A percentile compares a stretch with the other conserved stretches of the same genome.
Evolutionary conservation across 2,797 vertebrate genomes (phyloP).

Genomic region (Neomorphus geoffroyi): DNA sequence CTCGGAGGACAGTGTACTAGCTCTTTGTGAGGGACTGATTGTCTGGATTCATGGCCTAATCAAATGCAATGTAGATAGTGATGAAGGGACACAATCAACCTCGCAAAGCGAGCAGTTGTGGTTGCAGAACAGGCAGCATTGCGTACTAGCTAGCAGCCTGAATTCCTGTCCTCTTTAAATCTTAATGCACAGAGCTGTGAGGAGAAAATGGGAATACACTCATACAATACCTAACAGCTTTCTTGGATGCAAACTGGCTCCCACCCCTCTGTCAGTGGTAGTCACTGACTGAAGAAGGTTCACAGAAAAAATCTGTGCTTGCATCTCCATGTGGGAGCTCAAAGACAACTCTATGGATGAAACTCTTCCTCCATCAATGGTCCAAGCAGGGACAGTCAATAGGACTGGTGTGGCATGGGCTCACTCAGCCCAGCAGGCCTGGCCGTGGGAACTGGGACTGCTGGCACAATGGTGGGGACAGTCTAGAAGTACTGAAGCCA

Average conservation of each 20-base stretch:
- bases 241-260: background rate
- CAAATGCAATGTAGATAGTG: no score
- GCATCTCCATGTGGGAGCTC: fast-evolving
- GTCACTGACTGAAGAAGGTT: background rate
- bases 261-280: background rate
- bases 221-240: background rate
- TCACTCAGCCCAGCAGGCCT: background rate
- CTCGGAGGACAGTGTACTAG: background rate
- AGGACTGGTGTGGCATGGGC: background rate
- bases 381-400: background rate
- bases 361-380: background rate
- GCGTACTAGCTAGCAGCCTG: background rate
- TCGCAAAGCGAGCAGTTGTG: background rate
- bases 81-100: background rate
- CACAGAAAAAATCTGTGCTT: background rate
- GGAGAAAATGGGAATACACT: background rate
- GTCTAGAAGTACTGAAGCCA: background rate
- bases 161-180: background rate
- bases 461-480: background rate
- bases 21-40: background rate
- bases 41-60: background rate
- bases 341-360: fast-evolving
- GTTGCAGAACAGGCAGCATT: background rate
- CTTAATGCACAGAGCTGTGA: background rate
- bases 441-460: fast-evolving